phyloP scores from a whole-genome alignment of 2,797 vertebrate species.

The Lindbergichthys nudifrons region DNA sequence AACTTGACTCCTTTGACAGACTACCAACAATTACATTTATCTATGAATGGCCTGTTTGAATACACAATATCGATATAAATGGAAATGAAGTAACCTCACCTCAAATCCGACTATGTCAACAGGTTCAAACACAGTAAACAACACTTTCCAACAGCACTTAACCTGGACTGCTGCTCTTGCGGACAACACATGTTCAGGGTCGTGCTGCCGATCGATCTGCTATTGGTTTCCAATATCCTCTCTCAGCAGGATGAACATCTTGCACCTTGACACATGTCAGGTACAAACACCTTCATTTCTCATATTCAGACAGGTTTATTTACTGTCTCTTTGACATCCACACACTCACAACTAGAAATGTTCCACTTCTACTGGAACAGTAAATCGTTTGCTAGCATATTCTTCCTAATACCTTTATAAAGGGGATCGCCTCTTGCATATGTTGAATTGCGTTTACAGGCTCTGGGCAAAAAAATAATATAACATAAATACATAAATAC shows the following conservation, averaged over 20 bases:
- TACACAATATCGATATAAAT: no score
- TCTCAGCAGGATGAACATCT: constrained; percentile 21
- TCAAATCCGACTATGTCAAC: neutral
- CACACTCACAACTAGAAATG: neutral
- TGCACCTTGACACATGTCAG: constrained; percentile 40
- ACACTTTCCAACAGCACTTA: neutral
- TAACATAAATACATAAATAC: no score
- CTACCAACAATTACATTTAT: no score
- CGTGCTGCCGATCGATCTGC: constrained; percentile 26
- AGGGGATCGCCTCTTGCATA: no score
- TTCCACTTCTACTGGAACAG: neutral
- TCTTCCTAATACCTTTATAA: no score
- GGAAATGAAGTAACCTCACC: neutral
- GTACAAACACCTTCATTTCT: constrained; percentile 36
- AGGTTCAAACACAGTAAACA: neutral
- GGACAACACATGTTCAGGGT: constrained; percentile 28
- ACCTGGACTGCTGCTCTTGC: constrained; percentile 2
- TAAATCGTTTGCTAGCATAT: no score
- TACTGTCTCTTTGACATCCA: constrained; percentile 9
- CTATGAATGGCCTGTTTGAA: no score
- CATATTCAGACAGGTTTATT: constrained; percentile 32
- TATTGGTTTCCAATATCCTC: constrained; percentile 40
- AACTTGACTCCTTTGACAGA: no score
- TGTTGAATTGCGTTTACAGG: no score
- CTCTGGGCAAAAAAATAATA: no score